Evolutionary conservation across 2,888 invertebrate species (phyloP), one percentile per base, ranked within the genome.

Genomic region (Caenorhabditis japonica): DNA sequence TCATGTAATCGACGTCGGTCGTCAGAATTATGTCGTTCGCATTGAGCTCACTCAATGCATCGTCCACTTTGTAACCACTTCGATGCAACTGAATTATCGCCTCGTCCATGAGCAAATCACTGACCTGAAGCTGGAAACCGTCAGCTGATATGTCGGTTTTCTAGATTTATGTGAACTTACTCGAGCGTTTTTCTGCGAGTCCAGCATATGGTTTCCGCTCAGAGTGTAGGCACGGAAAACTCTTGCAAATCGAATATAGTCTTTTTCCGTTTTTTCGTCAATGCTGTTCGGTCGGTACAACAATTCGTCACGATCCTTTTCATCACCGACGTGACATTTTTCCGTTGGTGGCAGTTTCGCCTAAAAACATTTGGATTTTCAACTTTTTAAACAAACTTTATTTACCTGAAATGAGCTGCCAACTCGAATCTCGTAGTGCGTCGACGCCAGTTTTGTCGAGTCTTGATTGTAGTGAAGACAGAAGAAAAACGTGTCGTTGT

Each of bases 21-120:
- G 80, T 72, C 34, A 83, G 55, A 30, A 86, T 71, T 15, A 75
- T 68, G 43, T 82, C 82, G 55, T 80, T 79, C n/a, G 77, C 80
- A 47, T 76, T 72, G 70, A 82, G 66, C 59, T 77, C 77, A 51
- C 55, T 97, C 94, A 99, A 90, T 56, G 97, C 97, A 90, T 94
- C 93, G 76, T 94, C 94, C 79, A 95, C 95, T 90, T 97, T 95
- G 89, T 99, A 99, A 84, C 94, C 93, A 84, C 94, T 94, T 90
- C 94, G 93, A 90, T 99, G 97, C 62, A 99, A 91, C 36, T 81
- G 80, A 21, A 74, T 77, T 23, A 85, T 77, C 12, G 86, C 83
- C 53, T 86, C 86, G 47, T 85, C 80, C 55, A 78, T 70, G 15
- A 83, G 62, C 43, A 80, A 64, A 73, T 86, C 86, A 55, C 82